Conservation (phyloP, 2,113 vertebrate species). For the Zosterops borbonicus region DNA sequence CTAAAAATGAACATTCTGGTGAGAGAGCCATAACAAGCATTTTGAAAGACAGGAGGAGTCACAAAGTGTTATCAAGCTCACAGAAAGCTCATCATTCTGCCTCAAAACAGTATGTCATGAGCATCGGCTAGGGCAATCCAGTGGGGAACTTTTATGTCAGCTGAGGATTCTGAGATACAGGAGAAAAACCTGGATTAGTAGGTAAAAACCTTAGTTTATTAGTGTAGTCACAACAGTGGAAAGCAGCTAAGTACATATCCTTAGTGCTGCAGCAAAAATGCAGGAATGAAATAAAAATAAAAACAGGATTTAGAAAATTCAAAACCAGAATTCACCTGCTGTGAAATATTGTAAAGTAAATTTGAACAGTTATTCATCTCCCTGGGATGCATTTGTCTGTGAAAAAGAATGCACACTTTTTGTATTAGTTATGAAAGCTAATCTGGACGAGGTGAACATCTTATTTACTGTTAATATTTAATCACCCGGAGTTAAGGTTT, state of each 20-base stretch:
- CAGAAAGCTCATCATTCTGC: background rate
- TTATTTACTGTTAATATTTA: background rate
- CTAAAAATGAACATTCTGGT: background rate
- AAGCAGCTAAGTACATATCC: background rate
- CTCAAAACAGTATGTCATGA: background rate
- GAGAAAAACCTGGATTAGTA: background rate
- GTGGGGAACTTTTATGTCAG: background rate
- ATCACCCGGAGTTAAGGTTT: background rate
- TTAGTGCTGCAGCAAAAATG: background rate
- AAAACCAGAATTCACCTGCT: background rate
- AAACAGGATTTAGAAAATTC: background rate
- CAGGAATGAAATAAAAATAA: background rate
- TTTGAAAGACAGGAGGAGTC: background rate
- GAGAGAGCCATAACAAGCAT: background rate
- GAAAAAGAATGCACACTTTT: background rate
- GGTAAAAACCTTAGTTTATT: background rate
- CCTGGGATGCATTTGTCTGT: background rate
- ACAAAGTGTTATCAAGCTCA: background rate
- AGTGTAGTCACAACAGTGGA: background rate
- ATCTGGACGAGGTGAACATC: background rate
- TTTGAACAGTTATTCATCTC: background rate
- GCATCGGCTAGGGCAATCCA: background rate
- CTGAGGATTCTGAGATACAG: background rate
- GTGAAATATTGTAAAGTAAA: background rate
- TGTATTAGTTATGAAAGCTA: background rate